phyloP scores from a whole-genome alignment of 2,797 vertebrate species.

The Oreochromis grahami region DNA sequence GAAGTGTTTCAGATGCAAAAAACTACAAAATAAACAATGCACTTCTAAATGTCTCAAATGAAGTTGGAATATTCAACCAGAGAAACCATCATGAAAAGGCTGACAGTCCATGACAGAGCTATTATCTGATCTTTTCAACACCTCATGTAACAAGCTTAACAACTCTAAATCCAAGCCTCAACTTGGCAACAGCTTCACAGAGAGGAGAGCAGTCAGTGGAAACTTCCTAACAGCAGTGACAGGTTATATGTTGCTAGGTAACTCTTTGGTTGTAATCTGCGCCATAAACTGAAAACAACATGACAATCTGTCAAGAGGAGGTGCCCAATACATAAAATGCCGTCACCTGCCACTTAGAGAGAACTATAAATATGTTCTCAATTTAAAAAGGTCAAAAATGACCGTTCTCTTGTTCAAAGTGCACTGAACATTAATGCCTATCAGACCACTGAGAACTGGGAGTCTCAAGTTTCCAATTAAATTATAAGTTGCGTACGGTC shows the following conservation, averaged over 20 bases:
- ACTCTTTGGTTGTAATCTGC: conserved; percentile 20
- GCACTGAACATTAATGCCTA: not conserved
- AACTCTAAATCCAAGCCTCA: conserved; percentile 63
- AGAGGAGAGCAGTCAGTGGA: not conserved
- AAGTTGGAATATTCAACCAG: not conserved
- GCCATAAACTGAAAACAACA: not conserved
- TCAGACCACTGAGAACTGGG: not conserved
- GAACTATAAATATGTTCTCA: not conserved
- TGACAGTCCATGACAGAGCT: not conserved
- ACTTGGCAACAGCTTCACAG: conserved; percentile 51
- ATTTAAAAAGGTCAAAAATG: not conserved
- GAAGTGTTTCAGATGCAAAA: not conserved
- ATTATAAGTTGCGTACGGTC: not conserved
- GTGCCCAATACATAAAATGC: too few relatives aligned
- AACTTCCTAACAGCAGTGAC: conserved; percentile 46
- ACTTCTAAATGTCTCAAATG: not conserved
- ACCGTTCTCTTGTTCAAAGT: not conserved
- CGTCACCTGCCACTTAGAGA: not conserved
- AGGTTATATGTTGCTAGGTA: conserved; percentile 36
- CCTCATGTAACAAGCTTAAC: conserved; percentile 66
- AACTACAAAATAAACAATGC: not conserved
- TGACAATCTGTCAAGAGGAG: not conserved
- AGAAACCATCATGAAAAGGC: not conserved
- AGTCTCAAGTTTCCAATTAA: conserved; percentile 26
- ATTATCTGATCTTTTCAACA: conserved; percentile 33